phyloP scores from a whole-genome alignment of 2,797 vertebrate species.

The Trichosurus vulpecula region DNA sequence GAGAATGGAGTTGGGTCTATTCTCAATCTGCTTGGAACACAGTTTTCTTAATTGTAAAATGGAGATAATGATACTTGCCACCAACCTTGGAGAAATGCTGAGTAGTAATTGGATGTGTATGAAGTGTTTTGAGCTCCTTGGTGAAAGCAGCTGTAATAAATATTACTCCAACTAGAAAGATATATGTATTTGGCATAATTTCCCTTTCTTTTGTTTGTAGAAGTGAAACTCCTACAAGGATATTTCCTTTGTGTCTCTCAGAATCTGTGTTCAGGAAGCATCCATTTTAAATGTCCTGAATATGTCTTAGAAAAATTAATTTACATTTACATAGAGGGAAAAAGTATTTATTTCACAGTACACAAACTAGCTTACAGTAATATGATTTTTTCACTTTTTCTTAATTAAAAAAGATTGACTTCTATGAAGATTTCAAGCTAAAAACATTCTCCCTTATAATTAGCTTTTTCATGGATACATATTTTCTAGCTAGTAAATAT shows the following conservation, averaged over 20 bases:
- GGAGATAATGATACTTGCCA: neutral
- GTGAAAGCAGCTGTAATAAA: conserved; percentile 9
- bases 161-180: conserved; percentile 24
- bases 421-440: conserved; percentile 74
- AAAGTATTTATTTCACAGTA: conserved; percentile 56
- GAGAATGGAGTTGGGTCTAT: neutral
- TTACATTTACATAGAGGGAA: conserved; percentile 62
- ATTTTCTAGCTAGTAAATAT: conserved; percentile 67
- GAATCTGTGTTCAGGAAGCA: conserved; percentile 53
- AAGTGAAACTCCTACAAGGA: conserved; percentile 54
- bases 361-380: conserved; percentile 70
- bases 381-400: conserved; percentile 60
- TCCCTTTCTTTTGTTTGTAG: conserved; percentile 46
- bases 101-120: conserved; percentile 25
- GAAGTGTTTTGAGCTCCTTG: conserved; percentile 3
- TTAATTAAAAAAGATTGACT: conserved; percentile 73
- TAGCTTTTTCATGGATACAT: conserved; percentile 64
- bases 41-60: conserved; percentile 16
- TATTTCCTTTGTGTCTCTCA: conserved; percentile 44
- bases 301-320: conserved; percentile 57
- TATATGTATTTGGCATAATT: conserved; percentile 20
- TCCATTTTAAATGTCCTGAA: conserved; percentile 57
- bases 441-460: conserved; percentile 71
- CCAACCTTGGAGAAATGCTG: conserved; percentile 8
- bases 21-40: conserved; percentile 30